Percentiles rank a stretch among this genome's conserved stretches.
These are phyloP conservation scores for Diacarnus erythraeanus DNA, from an alignment of 37 sponge, comb jelly and placozoan species.

Conservation along the genomic window DNA sequence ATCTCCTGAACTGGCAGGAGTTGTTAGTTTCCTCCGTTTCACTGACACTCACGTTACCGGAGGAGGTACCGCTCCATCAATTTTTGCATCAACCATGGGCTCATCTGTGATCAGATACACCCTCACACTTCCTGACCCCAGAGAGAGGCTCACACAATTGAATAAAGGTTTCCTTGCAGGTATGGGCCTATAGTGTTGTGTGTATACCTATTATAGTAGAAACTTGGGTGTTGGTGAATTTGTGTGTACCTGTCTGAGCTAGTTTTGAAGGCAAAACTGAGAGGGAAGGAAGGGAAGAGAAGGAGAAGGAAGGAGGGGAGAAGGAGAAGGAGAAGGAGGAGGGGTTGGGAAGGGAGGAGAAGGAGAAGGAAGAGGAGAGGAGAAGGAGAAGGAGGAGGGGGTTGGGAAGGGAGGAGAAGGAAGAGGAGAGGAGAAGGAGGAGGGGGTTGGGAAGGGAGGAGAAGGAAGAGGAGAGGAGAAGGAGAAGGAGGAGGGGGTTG, in stretches of 20 bases:
- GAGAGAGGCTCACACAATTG: slow-evolving; percentile 32
- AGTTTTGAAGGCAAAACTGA: background rate
- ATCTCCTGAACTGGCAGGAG: slow-evolving; percentile 40
- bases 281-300: no score
- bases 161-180: slow-evolving; percentile 51
- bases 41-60: slow-evolving; percentile 59
- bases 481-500: no score
- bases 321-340: no score
- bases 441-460: no score
- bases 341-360: no score
- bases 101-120: slow-evolving; percentile 66
- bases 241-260: background rate
- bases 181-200: background rate
- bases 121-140: slow-evolving; percentile 61
- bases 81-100: slow-evolving; percentile 74
- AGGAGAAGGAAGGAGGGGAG: no score
- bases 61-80: slow-evolving; percentile 27
- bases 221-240: background rate
- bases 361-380: no score
- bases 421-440: no score
- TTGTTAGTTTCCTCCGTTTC: slow-evolving; percentile 42
- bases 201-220: background rate
- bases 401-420: no score
- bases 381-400: no score
- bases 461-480: no score